Evolutionary conservation across 2,888 invertebrate genomes (phyloP).

Genomic region (Chrysopilus asiliformis): DNA sequence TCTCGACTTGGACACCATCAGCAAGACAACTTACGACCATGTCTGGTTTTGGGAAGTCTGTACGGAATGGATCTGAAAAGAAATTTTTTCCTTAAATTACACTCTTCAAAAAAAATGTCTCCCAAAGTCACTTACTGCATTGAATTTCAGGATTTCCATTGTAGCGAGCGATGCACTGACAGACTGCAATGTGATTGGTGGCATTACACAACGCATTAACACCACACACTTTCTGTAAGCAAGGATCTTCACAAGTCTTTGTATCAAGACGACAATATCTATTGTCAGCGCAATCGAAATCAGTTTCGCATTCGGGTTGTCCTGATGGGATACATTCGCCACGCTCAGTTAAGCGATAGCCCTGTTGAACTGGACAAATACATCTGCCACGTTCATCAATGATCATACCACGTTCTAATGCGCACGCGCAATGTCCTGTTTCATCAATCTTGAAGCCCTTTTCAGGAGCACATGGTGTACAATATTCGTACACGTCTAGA

Average conservation of each 20-base stretch:
- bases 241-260: conserved; percentile 68
- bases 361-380: conserved; percentile 55
- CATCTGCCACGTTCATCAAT: conserved; percentile 66
- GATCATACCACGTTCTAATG: conserved; percentile 60
- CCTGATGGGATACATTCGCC: conserved; percentile 46
- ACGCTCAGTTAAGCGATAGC: conserved; percentile 45
- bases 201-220: conserved; percentile 65
- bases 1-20: conserved; percentile 79
- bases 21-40: conserved; percentile 82
- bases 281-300: conserved; percentile 64
- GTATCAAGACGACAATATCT: conserved; percentile 57
- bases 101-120: conserved; percentile 3
- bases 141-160: conserved; percentile 60
- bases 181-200: conserved; percentile 59
- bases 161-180: conserved; percentile 64
- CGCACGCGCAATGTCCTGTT: conserved; percentile 70
- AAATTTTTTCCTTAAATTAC: too few relatives aligned
- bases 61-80: too few relatives aligned
- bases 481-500: conserved; percentile 61
- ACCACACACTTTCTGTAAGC: conserved; percentile 58
- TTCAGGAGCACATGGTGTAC: conserved; percentile 55
- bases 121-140: conserved; percentile 45
- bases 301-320: conserved; percentile 48
- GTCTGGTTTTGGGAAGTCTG: conserved; percentile 73
- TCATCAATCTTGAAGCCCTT: conserved; percentile 63